These are phyloP conservation scores for Nymphalis polychloros DNA, from an alignment of 2,888 invertebrate species.

Conservation along the genomic window DNA sequence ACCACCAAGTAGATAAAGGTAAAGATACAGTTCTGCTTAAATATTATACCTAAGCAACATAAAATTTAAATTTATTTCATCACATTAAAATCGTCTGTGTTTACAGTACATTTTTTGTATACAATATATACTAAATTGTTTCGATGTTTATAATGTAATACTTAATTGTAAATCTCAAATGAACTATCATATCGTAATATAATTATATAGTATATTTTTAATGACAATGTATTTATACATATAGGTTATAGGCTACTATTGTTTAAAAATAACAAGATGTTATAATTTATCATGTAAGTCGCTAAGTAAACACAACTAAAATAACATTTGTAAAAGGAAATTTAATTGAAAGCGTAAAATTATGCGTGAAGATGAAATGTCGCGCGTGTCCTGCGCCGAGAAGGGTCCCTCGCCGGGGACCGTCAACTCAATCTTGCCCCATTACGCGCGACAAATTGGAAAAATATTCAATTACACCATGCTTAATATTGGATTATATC, in stretches of 20 bases:
- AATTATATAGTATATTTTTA: too few species aligned
- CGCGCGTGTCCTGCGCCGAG: slow-evolving; percentile 38
- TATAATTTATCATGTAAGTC: background rate
- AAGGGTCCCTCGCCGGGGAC: slow-evolving; percentile 55
- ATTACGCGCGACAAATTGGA: slow-evolving; percentile 82
- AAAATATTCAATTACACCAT: slow-evolving; percentile 81
- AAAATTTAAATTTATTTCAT: too few species aligned
- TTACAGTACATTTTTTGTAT: too few species aligned
- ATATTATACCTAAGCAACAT: background rate
- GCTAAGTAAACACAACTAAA: slow-evolving; percentile 25
- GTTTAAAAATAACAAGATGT: background rate
- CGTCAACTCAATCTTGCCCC: slow-evolving; percentile 81
- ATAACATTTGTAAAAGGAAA: slow-evolving; percentile 39
- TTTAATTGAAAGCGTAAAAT: slow-evolving; percentile 52
- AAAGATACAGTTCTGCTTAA: background rate
- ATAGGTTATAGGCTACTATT: too few species aligned
- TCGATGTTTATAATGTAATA: too few species aligned
- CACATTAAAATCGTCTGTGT: too few species aligned
- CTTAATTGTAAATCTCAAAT: too few species aligned
- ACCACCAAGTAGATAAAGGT: too few species aligned
- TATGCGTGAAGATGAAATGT: slow-evolving; percentile 51
- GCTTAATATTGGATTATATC: slow-evolving; percentile 81
- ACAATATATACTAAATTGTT: too few species aligned
- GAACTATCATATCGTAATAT: too few species aligned
- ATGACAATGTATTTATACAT: too few species aligned